phyloP scores from a whole-genome alignment of 2,113 vertebrate genomes.

The Drymodes brunneopygia region DNA sequence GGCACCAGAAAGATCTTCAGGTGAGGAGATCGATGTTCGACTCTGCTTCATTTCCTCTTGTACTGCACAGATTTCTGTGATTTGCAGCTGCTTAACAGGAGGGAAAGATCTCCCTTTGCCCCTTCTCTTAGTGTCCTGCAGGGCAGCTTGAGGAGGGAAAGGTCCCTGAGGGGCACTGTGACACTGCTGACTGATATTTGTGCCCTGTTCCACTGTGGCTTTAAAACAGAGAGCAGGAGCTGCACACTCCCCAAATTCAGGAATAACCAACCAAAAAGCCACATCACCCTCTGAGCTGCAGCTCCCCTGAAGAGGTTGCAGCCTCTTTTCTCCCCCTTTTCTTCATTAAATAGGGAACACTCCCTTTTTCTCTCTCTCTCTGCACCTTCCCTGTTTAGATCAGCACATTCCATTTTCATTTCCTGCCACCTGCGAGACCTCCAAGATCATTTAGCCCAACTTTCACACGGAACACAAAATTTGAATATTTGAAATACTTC shows the following conservation, averaged over 20 bases:
- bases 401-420: background rate
- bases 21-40: accelerated
- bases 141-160: background rate
- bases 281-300: background rate
- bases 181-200: background rate
- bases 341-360: background rate
- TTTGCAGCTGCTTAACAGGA: background rate
- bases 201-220: background rate
- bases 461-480: too few relatives aligned
- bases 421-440: background rate
- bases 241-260: background rate
- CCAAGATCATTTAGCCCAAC: too few relatives aligned
- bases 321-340: background rate
- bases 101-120: background rate
- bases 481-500: too few relatives aligned
- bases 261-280: background rate
- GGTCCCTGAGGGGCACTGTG: background rate
- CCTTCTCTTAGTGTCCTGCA: background rate
- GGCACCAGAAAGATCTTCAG: background rate
- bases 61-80: background rate
- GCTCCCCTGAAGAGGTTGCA: background rate
- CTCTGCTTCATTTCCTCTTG: background rate
- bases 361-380: background rate
- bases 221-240: background rate
- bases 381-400: background rate